phyloP scores from a whole-genome alignment of 2,888 invertebrate species.

The Drosophila tanythrix region DNA sequence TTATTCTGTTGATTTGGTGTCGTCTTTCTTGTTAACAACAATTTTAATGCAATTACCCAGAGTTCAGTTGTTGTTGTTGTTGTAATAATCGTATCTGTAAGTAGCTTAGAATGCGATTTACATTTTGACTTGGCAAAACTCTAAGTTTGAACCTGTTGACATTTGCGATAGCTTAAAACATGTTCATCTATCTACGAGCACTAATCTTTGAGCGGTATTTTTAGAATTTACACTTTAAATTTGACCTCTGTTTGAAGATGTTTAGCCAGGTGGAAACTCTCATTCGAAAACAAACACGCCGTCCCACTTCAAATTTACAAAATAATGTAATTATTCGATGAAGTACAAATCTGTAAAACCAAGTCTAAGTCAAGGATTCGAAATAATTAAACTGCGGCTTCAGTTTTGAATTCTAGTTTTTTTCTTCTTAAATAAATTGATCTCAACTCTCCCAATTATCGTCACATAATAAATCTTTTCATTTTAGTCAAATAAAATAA shows the following conservation, averaged over 20 bases:
- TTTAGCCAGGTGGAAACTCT: background rate
- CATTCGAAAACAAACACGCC: background rate
- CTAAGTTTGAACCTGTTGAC: conserved; percentile 34
- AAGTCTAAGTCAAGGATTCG: background rate
- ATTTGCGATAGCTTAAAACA: conserved; percentile 15
- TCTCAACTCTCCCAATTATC: background rate
- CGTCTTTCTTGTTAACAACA: conserved; percentile 16
- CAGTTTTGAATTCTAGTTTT: no score
- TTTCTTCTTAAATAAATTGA: background rate
- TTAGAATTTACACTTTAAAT: background rate
- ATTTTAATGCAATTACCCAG: conserved; percentile 12
- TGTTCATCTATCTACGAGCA: conserved; percentile 3
- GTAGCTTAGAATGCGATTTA: conserved; percentile 39
- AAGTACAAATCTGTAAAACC: background rate
- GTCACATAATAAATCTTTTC: background rate
- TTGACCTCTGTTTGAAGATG: conserved; percentile 5
- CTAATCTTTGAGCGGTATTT: conserved; percentile 1
- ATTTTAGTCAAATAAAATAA: background rate
- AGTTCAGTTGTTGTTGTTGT: background rate
- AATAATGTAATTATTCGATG: background rate
- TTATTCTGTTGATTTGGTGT: conserved; percentile 16
- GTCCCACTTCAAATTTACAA: background rate
- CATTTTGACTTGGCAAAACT: conserved; percentile 26
- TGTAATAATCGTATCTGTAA: conserved; percentile 29
- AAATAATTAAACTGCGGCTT: no score